Base-by-base conservation (phyloP, 2,888 invertebrate genomes). In the Lasius fuliginosus region DNA sequence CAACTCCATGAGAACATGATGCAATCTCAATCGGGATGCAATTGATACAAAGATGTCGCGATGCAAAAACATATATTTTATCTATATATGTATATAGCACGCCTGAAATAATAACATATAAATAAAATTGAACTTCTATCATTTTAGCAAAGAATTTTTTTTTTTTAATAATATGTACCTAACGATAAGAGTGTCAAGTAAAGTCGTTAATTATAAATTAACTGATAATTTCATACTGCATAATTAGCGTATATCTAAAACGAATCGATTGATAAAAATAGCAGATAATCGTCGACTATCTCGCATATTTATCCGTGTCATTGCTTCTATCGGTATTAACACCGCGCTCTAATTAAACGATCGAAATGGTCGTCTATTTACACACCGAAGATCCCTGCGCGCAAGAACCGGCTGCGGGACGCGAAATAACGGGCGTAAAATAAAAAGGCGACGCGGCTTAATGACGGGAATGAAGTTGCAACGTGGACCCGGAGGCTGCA, bases 401-500 rank as follows among this genome's bases (percentile, higher is more conserved):
- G 33, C 58, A 71, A 71, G 71, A 79, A 71, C 77, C 42, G 58
- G 71, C 79, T 71, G 33, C 42, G 76, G 53, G 53, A 67, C 69
- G 33, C 79, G 58, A 58, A 79, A 79, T 79, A 79, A 69, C 77
- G 56, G 69, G 30, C 58, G 69, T 30, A 79, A 79, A 79, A 71
- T 71, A 71, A 79, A 79, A 79, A 71, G 58, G 23, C 58, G 42
- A 58, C 23, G 79, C 42, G 71, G 42, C 79, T 79, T 79, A 79
- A 79, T 79, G 79, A 79, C 79, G 79, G 56, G 71, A 79, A 79
- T 79, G 79, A 79, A 79, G 79, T 79, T 79, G 79, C 79, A 79
- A 79, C 56, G 77, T 56, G 56, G 56, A 23, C 58, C 77, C 77
- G 71, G 42, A 79, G 79, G 79, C 71, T 58, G 71, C 58, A 56